Evolutionary conservation across 2,888 invertebrate genomes (phyloP).

Genomic region (Hermodice carunculata): DNA sequence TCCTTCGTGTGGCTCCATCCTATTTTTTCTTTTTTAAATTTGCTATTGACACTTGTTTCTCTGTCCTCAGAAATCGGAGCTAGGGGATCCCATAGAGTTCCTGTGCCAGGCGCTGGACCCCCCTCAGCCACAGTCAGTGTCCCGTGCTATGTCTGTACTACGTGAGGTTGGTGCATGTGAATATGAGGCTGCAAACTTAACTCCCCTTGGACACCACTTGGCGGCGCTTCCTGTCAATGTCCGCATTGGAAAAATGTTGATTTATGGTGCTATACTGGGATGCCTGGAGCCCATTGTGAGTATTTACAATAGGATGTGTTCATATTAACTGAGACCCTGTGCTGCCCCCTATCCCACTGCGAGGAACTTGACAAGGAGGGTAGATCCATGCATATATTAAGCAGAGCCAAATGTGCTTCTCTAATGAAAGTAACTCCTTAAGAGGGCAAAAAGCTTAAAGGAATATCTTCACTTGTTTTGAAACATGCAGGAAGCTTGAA

Average conservation of each 20-base stretch:
- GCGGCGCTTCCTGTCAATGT: constrained; percentile 65
- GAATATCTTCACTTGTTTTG: too few relatives aligned
- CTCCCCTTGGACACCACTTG: constrained; percentile 66
- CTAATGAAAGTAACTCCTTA: too few relatives aligned
- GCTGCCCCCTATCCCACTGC: too few relatives aligned
- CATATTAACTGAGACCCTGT: too few relatives aligned
- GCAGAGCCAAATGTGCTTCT: too few relatives aligned
- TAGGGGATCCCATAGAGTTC: constrained; percentile 60
- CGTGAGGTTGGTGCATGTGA: constrained; percentile 63
- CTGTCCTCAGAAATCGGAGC: constrained; percentile 60
- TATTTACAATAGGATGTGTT: too few relatives aligned
- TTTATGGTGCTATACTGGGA: constrained; percentile 63
- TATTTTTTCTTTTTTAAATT: neutral
- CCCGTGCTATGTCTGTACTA: constrained; percentile 59
- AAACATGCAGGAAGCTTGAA: too few relatives aligned
- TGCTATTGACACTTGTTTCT: neutral
- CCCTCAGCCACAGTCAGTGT: constrained; percentile 51
- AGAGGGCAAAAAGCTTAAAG: too few relatives aligned
- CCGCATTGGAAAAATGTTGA: constrained; percentile 65
- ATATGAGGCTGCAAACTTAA: constrained; percentile 45
- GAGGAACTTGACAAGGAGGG: too few relatives aligned
- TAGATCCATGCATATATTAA: too few relatives aligned
- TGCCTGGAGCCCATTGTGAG: constrained; percentile 64
- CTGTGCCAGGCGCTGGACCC: constrained; percentile 60
- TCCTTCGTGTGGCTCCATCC: neutral